phyloP scores from a whole-genome alignment of 2,888 invertebrate species.

The Caenorhabditis sinica region DNA sequence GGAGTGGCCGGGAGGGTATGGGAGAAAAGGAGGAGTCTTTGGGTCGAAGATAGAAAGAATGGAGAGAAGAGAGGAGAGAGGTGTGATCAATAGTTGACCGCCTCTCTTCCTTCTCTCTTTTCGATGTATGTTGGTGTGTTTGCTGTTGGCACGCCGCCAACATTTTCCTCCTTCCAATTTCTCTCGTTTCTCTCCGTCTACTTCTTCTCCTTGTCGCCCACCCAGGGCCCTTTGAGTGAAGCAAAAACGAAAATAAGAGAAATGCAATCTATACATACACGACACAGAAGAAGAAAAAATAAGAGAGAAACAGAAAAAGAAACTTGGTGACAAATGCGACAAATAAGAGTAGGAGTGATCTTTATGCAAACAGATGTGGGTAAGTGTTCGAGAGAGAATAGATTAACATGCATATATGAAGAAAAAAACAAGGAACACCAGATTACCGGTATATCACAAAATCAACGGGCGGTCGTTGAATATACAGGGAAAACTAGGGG shows the following conservation, averaged over 20 bases:
- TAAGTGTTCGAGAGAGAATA: background rate
- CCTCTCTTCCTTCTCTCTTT: conserved; percentile 31
- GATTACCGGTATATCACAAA: too few species aligned
- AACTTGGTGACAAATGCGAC: background rate
- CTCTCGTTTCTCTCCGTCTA: conserved; percentile 51
- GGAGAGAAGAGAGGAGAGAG: conserved; percentile 39
- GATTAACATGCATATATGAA: too few species aligned
- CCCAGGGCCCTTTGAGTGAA: conserved; percentile 36
- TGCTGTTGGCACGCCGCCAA: conserved; percentile 70
- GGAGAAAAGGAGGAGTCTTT: conserved; percentile 24
- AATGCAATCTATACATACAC: conserved; percentile 55
- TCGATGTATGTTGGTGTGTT: conserved; percentile 46
- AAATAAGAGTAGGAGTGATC: background rate
- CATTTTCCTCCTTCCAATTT: conserved; percentile 40
- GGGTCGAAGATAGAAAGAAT: background rate
- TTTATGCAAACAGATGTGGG: background rate
- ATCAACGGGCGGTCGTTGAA: too few species aligned
- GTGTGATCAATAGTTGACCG: conserved; percentile 67
- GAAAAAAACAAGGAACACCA: too few species aligned
- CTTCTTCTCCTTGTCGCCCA: conserved; percentile 44
- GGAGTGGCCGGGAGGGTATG: conserved; percentile 36
- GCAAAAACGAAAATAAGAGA: conserved; percentile 32
- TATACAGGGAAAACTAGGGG: too few species aligned
- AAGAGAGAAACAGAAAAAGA: conserved; percentile 29
- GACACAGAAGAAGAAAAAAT: conserved; percentile 8